Conservation (phyloP, 2,888 invertebrate species). For the Pasiphila rectangulata region DNA sequence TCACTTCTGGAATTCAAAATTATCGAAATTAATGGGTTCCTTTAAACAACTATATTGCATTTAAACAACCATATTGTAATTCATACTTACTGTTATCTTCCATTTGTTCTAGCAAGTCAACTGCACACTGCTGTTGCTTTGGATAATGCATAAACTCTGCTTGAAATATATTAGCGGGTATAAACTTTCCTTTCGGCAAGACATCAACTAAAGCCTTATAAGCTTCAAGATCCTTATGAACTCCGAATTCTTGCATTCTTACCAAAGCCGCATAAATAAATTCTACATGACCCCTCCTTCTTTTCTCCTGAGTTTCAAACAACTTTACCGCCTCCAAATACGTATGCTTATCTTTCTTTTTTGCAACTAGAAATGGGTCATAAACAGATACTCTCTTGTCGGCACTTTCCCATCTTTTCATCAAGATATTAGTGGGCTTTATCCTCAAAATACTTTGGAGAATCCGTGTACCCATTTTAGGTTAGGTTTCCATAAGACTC, state of each 20-base stretch:
- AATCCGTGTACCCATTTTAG: constrained; percentile 61
- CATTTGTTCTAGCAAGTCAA: constrained; percentile 96
- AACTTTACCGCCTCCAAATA: constrained; percentile 88
- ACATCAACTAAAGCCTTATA: constrained; percentile 93
- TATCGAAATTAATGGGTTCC: background rate
- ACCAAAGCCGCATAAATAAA: constrained; percentile 95
- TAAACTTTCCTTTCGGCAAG: constrained; percentile 93
- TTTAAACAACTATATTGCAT: background rate
- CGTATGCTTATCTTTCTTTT: constrained; percentile 83
- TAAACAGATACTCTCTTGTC: constrained; percentile 62
- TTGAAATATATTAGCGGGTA: constrained; percentile 91
- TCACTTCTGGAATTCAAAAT: constrained; percentile 83
- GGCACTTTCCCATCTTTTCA: constrained; percentile 61
- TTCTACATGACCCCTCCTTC: constrained; percentile 93
- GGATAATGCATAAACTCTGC: constrained; percentile 96
- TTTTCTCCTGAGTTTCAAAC: constrained; percentile 84
- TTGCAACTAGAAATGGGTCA: constrained; percentile 72
- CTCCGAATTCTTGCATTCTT: constrained; percentile 93
- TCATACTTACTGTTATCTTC: constrained; percentile 88
- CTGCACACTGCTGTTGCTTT: constrained; percentile 95
- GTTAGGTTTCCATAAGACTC: constrained; percentile 39
- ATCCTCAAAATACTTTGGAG: constrained; percentile 51
- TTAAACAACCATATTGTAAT: too few species aligned
- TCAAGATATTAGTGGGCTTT: constrained; percentile 46
- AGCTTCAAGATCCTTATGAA: constrained; percentile 90